These are phyloP conservation scores for Drosophila azteca DNA, from an alignment of 1,140 invertebrate genomes.

Conservation along the genomic window DNA sequence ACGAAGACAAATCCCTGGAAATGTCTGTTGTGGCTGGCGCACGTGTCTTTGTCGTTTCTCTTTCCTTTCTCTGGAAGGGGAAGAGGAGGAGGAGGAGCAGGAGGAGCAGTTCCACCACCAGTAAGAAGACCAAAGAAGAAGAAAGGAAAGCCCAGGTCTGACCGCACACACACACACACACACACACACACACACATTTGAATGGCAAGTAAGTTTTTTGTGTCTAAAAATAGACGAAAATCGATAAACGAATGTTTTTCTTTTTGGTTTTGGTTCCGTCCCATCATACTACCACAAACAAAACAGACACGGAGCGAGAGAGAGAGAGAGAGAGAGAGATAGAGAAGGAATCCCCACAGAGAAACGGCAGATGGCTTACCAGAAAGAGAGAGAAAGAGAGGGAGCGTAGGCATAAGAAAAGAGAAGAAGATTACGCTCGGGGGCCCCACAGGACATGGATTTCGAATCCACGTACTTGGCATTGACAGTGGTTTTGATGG, in stretches of 20 bases:
- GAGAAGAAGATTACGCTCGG: conserved; percentile 23
- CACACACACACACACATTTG: conserved; percentile 44
- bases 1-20: too few relatives aligned
- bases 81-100: too few relatives aligned
- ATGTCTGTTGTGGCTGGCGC: too few relatives aligned
- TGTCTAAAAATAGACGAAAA: conserved; percentile 83
- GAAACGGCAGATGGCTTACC: too few relatives aligned
- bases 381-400: conserved; percentile 19
- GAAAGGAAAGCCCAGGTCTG: too few relatives aligned
- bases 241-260: conserved; percentile 81
- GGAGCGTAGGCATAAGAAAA: conserved; percentile 39
- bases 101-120: too few relatives aligned
- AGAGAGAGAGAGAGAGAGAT: conserved; percentile 2
- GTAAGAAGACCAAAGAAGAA: too few relatives aligned
- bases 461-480: conserved; percentile 65
- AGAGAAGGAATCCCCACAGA: background rate
- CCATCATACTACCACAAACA: conserved; percentile 12
- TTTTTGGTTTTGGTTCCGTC: conserved; percentile 49
- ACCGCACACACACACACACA: conserved; percentile 26
- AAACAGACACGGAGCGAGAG: conserved; percentile 41
- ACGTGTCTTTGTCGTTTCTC: too few relatives aligned
- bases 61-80: too few relatives aligned
- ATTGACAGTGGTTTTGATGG: conserved; percentile 57
- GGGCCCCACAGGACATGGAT: conserved; percentile 3
- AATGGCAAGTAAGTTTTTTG: conserved; percentile 75